phyloP scores from a whole-genome alignment of 2,888 invertebrate species.

The Nymphalis c-album region DNA sequence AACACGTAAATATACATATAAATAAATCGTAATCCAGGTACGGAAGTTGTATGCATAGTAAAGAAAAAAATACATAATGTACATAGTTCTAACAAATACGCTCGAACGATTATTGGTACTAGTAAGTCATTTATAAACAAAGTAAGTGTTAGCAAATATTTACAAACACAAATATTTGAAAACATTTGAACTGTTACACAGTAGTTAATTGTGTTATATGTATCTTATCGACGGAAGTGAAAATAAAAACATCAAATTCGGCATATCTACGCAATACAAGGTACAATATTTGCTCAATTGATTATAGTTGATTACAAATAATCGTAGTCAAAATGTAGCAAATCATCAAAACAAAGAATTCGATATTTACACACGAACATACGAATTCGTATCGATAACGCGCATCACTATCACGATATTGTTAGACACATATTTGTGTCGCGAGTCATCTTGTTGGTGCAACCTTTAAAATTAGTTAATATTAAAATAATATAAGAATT shows the following conservation, averaged over 20 bases:
- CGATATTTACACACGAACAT: conserved; percentile 52
- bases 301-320: conserved; percentile 56
- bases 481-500: no score
- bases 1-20: background rate
- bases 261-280: conserved; percentile 42
- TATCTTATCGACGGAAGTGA: conserved; percentile 25
- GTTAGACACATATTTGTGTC: conserved; percentile 21
- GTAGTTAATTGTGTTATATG: conserved; percentile 37
- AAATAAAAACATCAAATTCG: conserved; percentile 38
- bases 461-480: background rate
- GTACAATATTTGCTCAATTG: conserved; percentile 56
- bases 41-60: conserved; percentile 3
- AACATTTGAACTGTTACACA: conserved; percentile 31
- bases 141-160: conserved; percentile 29
- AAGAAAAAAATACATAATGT: conserved; percentile 8
- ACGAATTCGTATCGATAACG: conserved; percentile 55
- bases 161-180: conserved; percentile 35
- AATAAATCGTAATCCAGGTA: background rate
- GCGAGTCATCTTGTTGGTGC: conserved; percentile 9
- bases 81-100: conserved; percentile 16
- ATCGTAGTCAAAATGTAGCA: conserved; percentile 54
- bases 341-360: conserved; percentile 66
- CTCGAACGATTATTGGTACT: conserved; percentile 16
- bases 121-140: conserved; percentile 35
- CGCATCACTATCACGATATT: conserved; percentile 22